Conservation (phyloP, 1,140 invertebrate genomes). For the Drosophila pseudoananassae region DNA sequence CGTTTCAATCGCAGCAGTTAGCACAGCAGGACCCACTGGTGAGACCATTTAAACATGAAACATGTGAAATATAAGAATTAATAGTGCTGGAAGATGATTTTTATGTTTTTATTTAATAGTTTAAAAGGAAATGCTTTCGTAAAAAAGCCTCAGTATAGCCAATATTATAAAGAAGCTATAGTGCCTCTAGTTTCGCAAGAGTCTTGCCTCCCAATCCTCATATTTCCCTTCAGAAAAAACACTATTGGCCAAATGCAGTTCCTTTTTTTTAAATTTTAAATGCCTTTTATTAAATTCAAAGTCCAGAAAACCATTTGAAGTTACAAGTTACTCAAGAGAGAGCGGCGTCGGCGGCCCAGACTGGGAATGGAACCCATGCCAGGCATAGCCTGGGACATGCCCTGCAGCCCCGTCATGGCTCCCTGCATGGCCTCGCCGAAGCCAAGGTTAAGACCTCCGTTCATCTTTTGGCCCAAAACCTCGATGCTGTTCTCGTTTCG, state of each 20-base stretch:
- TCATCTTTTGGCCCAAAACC: constrained; percentile 40
- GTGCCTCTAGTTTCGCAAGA: no score
- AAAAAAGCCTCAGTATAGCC: no score
- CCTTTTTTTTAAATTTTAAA: no score
- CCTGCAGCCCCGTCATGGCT: background rate
- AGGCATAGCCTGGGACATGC: background rate
- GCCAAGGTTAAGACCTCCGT: constrained; percentile 36
- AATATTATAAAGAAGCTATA: no score
- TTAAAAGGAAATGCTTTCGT: no score
- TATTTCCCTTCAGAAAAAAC: no score
- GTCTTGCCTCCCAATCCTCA: no score
- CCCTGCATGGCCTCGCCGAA: constrained; percentile 56
- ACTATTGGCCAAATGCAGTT: no score
- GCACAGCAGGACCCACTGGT: constrained; percentile 47
- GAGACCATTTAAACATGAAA: constrained; percentile 17
- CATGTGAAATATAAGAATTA: background rate
- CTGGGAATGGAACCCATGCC: background rate
- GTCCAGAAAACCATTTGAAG: no score
- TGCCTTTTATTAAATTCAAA: no score
- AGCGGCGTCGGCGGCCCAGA: background rate
- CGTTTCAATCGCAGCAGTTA: constrained; percentile 1
- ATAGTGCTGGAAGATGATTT: background rate
- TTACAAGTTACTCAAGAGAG: background rate
- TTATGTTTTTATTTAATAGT: no score
- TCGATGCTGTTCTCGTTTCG: constrained; percentile 49